A percentile compares a stretch with the other conserved stretches of the same genome.
Conservation (phyloP, 2,888 invertebrate species). For the Machimus atricapillus region DNA sequence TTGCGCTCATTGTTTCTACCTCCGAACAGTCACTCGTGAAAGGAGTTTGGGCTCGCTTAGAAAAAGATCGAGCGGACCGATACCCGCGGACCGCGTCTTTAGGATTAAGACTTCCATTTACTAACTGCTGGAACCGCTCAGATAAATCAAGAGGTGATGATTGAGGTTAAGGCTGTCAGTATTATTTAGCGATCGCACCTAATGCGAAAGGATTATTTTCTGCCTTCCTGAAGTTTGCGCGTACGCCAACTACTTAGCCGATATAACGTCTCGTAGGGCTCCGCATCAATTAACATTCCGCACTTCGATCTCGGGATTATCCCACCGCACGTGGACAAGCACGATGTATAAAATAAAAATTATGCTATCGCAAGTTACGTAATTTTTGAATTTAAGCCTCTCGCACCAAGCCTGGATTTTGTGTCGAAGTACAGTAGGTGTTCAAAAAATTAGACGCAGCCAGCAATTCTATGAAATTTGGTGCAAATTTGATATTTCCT, state of each 20-base stretch:
- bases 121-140: background rate
- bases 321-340: background rate
- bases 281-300: background rate
- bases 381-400: background rate
- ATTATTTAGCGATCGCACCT: background rate
- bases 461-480: too few relatives aligned
- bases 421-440: too few relatives aligned
- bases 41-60: background rate
- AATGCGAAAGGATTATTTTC: background rate
- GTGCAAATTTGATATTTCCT: too few relatives aligned
- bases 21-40: slow-evolving; percentile 5
- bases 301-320: background rate
- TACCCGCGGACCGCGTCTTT: background rate
- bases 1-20: background rate
- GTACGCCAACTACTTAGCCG: background rate
- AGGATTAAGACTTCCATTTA: slow-evolving; percentile 6
- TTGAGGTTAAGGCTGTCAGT: background rate
- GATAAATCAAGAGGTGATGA: background rate
- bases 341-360: background rate
- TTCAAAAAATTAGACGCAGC: too few relatives aligned
- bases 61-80: background rate
- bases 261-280: background rate
- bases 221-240: background rate
- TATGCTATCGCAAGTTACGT: background rate
- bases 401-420: background rate